A percentile compares a stretch with the other conserved stretches of the same genome.
Evolutionary conservation across 2,797 vertebrate species (phyloP).

Genomic region (Xyrichtys novacula): DNA sequence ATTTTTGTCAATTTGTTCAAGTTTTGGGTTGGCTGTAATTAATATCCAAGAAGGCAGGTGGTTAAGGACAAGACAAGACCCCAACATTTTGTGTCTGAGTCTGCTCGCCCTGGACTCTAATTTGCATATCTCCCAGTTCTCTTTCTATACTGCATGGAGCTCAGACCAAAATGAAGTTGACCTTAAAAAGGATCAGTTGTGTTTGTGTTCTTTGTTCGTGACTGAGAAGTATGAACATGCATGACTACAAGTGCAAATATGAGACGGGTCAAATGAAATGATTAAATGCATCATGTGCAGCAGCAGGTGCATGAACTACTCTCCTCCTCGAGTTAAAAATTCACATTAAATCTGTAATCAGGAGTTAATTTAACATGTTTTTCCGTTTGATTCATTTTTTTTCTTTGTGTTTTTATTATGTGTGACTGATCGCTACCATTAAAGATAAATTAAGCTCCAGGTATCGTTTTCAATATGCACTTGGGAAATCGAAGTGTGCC

Average conservation of each 20-base stretch:
- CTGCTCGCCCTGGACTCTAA: no score
- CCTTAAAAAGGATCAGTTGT: no score
- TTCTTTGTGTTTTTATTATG: conserved; percentile 26
- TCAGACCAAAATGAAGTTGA: no score
- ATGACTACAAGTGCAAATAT: not conserved
- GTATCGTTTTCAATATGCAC: conserved; percentile 23
- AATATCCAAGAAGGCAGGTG: no score
- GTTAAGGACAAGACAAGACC: no score
- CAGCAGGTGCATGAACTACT: conserved; percentile 29
- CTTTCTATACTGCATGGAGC: no score
- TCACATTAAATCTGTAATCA: conserved; percentile 30
- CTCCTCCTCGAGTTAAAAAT: conserved; percentile 11
- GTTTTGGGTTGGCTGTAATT: no score
- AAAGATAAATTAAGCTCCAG: conserved; percentile 26
- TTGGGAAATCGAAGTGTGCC: conserved; percentile 8
- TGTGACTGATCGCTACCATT: conserved; percentile 28
- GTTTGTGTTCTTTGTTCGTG: no score
- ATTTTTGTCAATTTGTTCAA: no score
- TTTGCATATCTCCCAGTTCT: no score
- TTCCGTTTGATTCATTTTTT: conserved; percentile 12
- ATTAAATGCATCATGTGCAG: conserved; percentile 48
- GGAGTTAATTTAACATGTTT: conserved; percentile 12
- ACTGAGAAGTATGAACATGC: no score
- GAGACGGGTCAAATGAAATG: conserved; percentile 36
- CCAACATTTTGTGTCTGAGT: no score